Percentiles rank a stretch among this genome's conserved stretches.
These are phyloP conservation scores for Misgurnus mizolepis DNA, from an alignment of 2,113 vertebrate species.

Conservation along the genomic window DNA sequence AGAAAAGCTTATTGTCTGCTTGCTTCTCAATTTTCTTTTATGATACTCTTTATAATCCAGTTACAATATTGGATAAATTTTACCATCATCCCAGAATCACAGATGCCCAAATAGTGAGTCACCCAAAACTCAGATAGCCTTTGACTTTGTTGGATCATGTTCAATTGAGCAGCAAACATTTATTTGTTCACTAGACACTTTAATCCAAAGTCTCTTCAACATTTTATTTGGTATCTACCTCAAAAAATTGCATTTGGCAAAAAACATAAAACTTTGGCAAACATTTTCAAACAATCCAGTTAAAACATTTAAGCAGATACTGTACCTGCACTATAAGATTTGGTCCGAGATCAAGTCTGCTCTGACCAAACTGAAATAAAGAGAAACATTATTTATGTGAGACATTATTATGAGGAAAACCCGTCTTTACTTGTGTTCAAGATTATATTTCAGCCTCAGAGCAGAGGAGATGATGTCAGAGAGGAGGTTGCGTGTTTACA, in stretches of 20 bases:
- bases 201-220: too few species aligned
- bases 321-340: constrained; percentile 31
- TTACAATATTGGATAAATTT: constrained; percentile 18
- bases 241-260: too few species aligned
- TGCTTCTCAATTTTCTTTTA: neutral
- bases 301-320: too few species aligned
- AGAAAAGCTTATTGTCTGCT: constrained; percentile 2
- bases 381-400: constrained; percentile 30
- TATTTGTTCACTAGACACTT: too few species aligned
- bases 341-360: constrained; percentile 41
- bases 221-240: too few species aligned
- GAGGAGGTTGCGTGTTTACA: constrained; percentile 31
- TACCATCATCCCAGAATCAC: neutral
- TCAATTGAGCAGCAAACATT: neutral
- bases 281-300: too few species aligned
- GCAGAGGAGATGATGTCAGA: constrained; percentile 48
- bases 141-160: too few species aligned
- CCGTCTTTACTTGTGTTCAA: constrained; percentile 26
- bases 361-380: constrained; percentile 35
- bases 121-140: constrained; percentile 12
- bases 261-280: too few species aligned
- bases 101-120: neutral
- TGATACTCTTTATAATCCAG: neutral
- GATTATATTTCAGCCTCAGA: constrained; percentile 52
- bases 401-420: constrained; percentile 31